Evolutionary conservation across 2,113 vertebrate species (phyloP).

Genomic region (Gila orcuttii): DNA sequence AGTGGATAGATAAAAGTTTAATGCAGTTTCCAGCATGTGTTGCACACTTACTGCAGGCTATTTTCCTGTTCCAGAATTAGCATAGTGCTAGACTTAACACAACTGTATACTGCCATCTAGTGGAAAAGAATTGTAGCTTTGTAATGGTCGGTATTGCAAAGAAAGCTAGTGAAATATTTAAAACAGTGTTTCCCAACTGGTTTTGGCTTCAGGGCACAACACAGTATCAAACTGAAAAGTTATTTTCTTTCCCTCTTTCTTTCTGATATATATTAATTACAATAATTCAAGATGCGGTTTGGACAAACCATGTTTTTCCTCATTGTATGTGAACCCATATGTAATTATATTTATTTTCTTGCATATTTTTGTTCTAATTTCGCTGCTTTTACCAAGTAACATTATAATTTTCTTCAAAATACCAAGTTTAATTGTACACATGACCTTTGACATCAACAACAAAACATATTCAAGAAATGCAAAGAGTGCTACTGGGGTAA

Average conservation of each 20-base stretch:
- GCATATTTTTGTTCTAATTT: background rate
- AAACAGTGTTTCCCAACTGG: background rate
- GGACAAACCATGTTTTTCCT: no score
- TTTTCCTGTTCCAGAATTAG: background rate
- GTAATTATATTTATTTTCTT: no score
- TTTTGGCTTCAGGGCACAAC: background rate
- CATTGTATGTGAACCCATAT: no score
- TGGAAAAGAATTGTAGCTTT: slow-evolving; percentile 24
- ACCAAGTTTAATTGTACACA: background rate
- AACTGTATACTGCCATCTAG: slow-evolving; percentile 52
- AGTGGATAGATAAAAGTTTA: slow-evolving; percentile 73
- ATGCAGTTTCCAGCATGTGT: slow-evolving; percentile 74
- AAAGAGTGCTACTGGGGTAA: no score
- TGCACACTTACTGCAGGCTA: slow-evolving; percentile 50
- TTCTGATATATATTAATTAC: no score
- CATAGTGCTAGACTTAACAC: background rate
- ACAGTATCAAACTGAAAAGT: background rate
- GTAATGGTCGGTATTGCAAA: background rate
- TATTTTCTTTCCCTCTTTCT: no score
- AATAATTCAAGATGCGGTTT: no score
- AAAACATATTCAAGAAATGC: background rate
- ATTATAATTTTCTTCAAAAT: background rate
- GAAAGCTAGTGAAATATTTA: background rate
- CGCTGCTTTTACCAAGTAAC: background rate
- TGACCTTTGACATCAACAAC: background rate